Conservation (phyloP, 2,113 vertebrate species). For the Antennarius striatus region DNA sequence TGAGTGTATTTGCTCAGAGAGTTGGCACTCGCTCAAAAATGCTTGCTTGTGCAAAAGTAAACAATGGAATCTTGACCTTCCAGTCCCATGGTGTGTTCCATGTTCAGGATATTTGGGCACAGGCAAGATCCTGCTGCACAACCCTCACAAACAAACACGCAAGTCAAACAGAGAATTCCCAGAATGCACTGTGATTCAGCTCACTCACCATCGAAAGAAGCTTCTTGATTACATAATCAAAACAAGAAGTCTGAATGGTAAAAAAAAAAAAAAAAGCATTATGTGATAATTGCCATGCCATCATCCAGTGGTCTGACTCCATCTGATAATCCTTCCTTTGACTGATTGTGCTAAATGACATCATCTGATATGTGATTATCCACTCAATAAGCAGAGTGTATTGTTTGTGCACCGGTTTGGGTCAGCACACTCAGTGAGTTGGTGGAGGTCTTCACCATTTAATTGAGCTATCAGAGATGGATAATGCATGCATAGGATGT, state of each 20-base stretch:
- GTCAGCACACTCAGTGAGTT: constrained; percentile 31
- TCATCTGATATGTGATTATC: constrained; percentile 48
- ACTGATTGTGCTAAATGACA: constrained; percentile 37
- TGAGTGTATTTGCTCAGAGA: constrained; percentile 62
- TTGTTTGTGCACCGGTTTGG: constrained; percentile 41
- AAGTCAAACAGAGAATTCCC: constrained; percentile 66
- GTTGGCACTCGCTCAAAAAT: constrained; percentile 55
- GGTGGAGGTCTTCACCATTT: constrained; percentile 41
- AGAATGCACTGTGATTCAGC: constrained; percentile 56
- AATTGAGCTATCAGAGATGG: constrained; percentile 52
- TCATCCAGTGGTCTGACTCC: constrained; percentile 33
- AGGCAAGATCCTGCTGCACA: constrained; percentile 54
- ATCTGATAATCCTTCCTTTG: constrained; percentile 23
- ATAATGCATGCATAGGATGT: constrained; percentile 40
- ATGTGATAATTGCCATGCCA: constrained; percentile 58
- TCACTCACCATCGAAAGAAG: constrained; percentile 59
- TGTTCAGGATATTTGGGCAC: constrained; percentile 58
- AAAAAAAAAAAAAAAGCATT: constrained; percentile 16
- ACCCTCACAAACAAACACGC: constrained; percentile 66
- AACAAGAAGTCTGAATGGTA: constrained; percentile 48
- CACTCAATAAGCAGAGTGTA: constrained; percentile 31
- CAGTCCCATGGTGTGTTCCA: constrained; percentile 53
- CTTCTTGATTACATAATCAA: constrained; percentile 66
- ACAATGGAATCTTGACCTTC: constrained; percentile 68
- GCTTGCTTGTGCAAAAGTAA: constrained; percentile 68